Base-by-base conservation (phyloP, 2,888 invertebrate species). In the Chymomyza fuscimana region DNA sequence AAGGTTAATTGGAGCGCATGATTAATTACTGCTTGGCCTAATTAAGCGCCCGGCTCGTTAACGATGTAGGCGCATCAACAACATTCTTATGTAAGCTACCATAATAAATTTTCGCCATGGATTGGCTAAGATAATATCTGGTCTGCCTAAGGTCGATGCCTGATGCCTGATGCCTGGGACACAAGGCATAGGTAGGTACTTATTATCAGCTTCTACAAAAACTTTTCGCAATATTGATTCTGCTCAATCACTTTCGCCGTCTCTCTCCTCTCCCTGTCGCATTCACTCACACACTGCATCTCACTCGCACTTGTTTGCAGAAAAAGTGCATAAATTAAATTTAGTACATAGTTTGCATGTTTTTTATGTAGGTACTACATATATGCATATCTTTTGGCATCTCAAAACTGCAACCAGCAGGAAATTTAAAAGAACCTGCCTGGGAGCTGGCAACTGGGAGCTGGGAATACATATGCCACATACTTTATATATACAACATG, bases 1-100 rank as follows among this genome's bases (percentile, higher is more conserved):
- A 58, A 60, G 78, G 73, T 80, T 82, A 87, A 83, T 87, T 87
- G 86, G 75, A 81, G 81, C 84, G 79, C 69, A 83, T 83, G 83
- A 83, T 83, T 83, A 87, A 88, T 88, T 83, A 86, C 88, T 78
- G 65, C 83, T 80, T 69, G 77, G 85, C 79, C 81, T 82, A 86
- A 86, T 81, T 86, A 81, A 68, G 76, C 73, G 76, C 72, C 66
- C 71, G 83, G 83, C 66, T 76, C 88, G 88, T 88, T 83, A 83
- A 78, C 79, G 84, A 81, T 67, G 71, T 5, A 12, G 40, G 40
- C 40, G 40, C 40, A 46, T 46, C 40, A 1, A 46, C 40, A 46
- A 12, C 40, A 46, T 46, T 46, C 12, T 46, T 46, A 46, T 46
- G 12, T 46, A 46, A 46, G 12, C 40, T 46, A 46, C 10, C 40